Evolutionary conservation across 2,797 vertebrate genomes (phyloP), one percentile per base, ranked within the genome.

Genomic region (Chromobotia macracanthus): DNA sequence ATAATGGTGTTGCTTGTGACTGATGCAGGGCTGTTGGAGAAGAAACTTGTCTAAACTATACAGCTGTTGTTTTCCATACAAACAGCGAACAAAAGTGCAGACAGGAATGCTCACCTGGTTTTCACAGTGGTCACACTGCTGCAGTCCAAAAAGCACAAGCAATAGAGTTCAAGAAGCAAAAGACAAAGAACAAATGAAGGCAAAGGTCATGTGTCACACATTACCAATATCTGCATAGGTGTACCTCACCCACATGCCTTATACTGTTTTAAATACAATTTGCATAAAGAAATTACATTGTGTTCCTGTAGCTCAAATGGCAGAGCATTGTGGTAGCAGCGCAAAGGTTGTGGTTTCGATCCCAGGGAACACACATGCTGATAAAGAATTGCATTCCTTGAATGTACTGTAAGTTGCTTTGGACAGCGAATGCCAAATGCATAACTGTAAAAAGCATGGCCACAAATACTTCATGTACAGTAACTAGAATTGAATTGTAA

Each of bases 31-130:
- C 3, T 3, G 3, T 50, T 50, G 1, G 6, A 41, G 7, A 41
- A 41, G 38, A 50, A 50, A 15, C 48, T 50, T 50, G 5, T 50
- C 3, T 50, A 50, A 50, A 18, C 48, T 16, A 6, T 25, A 58
- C 21, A 25, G 23, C 11, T 58, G 58, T 28, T 31, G 25, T 31
- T 61, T 31, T 28, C 3, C 11, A 23, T 25, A 23, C 19, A 56
- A 15, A 60, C 8, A 3, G 12, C 2, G 1, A 28, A 77, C 4
- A 69, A 38, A 48, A 4, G 12, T 15, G 67, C 11, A n/a, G 3
- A 44, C 41, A 81, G 41, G 31, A 50, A 56, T 21, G 68, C 89
- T 92, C 85, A 93, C 93, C 92, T 91, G 90, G 74, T 89, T 85
- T 93, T 93, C 83, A 79, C 87, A 81, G 86, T 70, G 53, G 88